phyloP scores from a whole-genome alignment of 2,888 invertebrate species.

The Keiferia lycopersicella region DNA sequence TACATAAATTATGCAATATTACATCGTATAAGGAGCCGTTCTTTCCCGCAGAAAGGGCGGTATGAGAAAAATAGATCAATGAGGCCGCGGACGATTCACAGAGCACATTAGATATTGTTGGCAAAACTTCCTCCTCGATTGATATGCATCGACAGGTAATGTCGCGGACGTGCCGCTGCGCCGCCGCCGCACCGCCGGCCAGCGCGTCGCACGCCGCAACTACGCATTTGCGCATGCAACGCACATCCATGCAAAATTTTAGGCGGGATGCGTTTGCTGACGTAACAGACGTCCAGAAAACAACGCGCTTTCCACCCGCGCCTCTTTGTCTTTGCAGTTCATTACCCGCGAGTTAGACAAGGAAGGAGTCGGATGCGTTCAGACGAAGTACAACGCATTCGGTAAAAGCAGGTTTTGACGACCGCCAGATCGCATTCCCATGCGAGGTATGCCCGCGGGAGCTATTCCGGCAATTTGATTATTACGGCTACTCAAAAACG shows the following conservation, averaged over 20 bases:
- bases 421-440: constrained; percentile 77
- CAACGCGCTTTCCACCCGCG: constrained; percentile 63
- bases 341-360: constrained; percentile 62
- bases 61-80: constrained; percentile 71
- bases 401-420: constrained; percentile 76
- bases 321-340: constrained; percentile 61
- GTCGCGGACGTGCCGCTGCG: constrained; percentile 69
- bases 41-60: constrained; percentile 59
- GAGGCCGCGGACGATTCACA: constrained; percentile 64
- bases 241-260: constrained; percentile 80
- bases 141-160: constrained; percentile 79
- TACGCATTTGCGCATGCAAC: constrained; percentile 71
- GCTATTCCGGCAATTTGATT: constrained; percentile 80
- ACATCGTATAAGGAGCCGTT: constrained; percentile 68
- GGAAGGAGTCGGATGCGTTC: constrained; percentile 64
- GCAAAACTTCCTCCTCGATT: constrained; percentile 79
- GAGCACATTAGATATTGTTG: constrained; percentile 80
- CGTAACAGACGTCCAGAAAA: constrained; percentile 67
- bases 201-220: constrained; percentile 34
- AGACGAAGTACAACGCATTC: constrained; percentile 72
- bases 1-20: constrained; percentile 69
- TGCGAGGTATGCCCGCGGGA: constrained; percentile 78
- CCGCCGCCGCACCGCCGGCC: constrained; percentile 47
- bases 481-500: constrained; percentile 80
- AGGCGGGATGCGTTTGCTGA: constrained; percentile 77